Conservation (phyloP, 2,113 vertebrate genomes). For the Pithys albifrons region DNA sequence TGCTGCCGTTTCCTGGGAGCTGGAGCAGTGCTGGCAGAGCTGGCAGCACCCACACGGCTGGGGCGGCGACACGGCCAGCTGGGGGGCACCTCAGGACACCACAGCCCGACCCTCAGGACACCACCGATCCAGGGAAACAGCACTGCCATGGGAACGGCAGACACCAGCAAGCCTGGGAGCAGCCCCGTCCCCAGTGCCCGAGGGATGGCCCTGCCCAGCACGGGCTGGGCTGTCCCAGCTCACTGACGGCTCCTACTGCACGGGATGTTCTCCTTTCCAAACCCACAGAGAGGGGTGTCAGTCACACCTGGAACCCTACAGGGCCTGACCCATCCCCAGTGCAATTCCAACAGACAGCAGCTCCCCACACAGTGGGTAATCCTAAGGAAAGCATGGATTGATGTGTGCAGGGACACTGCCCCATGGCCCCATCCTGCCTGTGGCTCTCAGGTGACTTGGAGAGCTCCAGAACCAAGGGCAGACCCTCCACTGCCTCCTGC, state of each 20-base stretch:
- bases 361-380: not conserved
- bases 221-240: not conserved
- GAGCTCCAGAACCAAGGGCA: not conserved
- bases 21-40: rapidly evolving
- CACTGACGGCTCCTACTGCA: not conserved
- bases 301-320: not conserved
- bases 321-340: rapidly evolving
- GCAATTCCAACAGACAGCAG: not conserved
- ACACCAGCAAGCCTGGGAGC: not conserved
- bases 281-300: rapidly evolving
- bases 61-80: not conserved
- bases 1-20: not conserved
- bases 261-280: not conserved
- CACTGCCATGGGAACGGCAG: not conserved
- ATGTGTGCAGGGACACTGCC: not conserved
- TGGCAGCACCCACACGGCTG: not conserved
- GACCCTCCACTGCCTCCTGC: not conserved
- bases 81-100: not conserved
- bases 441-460: not conserved
- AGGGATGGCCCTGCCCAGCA: rapidly evolving
- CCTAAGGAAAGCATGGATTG: rapidly evolving
- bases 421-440: rapidly evolving
- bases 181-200: not conserved
- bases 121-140: not conserved
- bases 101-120: not conserved